phyloP scores from a whole-genome alignment of 2,113 vertebrate species.

The Phylloscopus trochiloides region DNA sequence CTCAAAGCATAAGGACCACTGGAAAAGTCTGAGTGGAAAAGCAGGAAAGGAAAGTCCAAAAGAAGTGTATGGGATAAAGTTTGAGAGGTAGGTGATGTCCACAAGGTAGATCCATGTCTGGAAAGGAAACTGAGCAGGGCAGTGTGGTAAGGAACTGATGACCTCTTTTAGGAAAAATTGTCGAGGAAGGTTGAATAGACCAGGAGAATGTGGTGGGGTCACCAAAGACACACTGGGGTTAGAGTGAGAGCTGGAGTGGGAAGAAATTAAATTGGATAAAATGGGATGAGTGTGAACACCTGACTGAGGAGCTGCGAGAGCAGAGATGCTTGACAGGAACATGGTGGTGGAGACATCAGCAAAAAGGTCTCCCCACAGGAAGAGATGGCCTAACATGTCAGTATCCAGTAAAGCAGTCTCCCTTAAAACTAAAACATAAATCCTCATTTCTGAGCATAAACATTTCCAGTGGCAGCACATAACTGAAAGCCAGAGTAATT shows the following conservation, averaged over 20 bases:
- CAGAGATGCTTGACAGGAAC: neutral
- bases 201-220: neutral
- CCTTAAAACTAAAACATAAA: neutral
- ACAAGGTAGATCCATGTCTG: neutral
- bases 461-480: neutral
- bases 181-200: neutral
- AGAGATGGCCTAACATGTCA: neutral
- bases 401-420: neutral
- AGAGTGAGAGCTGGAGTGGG: neutral
- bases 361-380: fast-evolving
- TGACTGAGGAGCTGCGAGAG: neutral
- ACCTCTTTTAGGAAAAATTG: neutral
- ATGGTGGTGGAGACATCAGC: neutral
- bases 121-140: neutral
- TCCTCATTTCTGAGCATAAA: neutral
- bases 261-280: neutral
- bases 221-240: neutral
- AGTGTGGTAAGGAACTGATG: neutral
- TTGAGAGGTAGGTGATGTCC: neutral
- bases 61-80: neutral
- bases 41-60: neutral
- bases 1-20: neutral
- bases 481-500: neutral
- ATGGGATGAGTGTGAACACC: neutral
- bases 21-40: neutral